Percentiles rank a stretch among this genome's conserved stretches.
Conservation (phyloP, 2,797 vertebrate genomes). For the Erethizon dorsatum region DNA sequence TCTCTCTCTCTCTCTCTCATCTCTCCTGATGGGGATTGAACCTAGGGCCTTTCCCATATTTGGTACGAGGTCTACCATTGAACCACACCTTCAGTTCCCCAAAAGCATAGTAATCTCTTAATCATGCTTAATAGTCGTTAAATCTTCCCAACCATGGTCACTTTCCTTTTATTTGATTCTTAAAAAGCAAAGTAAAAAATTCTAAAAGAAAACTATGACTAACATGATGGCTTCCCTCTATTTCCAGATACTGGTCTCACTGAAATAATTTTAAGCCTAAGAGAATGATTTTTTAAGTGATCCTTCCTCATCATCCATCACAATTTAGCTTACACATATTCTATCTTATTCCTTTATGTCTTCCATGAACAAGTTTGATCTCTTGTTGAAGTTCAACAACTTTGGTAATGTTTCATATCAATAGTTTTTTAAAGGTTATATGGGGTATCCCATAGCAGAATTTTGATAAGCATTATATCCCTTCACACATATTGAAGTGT, state of each 20-base stretch:
- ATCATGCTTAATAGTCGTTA: not conserved
- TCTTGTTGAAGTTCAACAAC: not conserved
- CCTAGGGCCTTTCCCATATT: too few species aligned
- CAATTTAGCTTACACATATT: not conserved
- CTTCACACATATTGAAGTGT: not conserved
- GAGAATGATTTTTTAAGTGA: not conserved
- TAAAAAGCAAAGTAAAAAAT: not conserved
- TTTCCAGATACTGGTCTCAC: not conserved
- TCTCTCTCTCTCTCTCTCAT: not conserved
- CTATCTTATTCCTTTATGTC: not conserved
- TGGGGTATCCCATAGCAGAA: not conserved
- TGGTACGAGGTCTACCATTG: fast-evolving
- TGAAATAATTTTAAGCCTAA: not conserved
- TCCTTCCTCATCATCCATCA: not conserved
- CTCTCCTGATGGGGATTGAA: not conserved
- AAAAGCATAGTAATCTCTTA: not conserved
- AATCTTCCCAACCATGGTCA: not conserved
- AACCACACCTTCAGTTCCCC: too few species aligned
- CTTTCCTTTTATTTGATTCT: not conserved
- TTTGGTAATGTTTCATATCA: not conserved
- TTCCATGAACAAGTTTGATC: not conserved
- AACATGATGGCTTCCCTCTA: not conserved
- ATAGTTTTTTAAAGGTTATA: not conserved
- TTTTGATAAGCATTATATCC: not conserved
- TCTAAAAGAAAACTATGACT: not conserved